Base-by-base conservation (phyloP, 2,888 invertebrate genomes). In the Polietes domitor region DNA sequence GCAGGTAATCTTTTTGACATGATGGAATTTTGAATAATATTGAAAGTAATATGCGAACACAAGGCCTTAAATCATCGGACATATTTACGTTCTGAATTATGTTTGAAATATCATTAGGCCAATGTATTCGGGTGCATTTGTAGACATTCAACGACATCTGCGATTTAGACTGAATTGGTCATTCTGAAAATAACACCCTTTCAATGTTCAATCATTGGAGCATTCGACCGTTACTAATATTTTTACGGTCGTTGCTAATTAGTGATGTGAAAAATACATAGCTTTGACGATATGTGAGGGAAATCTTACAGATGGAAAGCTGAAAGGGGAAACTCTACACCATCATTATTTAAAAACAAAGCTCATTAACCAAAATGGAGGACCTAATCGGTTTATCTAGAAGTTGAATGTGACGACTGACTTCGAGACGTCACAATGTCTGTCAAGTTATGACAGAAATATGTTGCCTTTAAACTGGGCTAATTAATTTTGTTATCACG, bases 161-260 rank as follows among this genome's bases (percentile, higher is more conserved):
- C n/a, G n/a, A n/a, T n/a, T n/a, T n/a, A 12, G 9, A 7, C 10
- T 10, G 37, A 7, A 7, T 37, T 7, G 1, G 12, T 2, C 37
- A 37, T 47, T 1, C 47, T n/a, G n/a, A 15, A 47, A 47, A 47
- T n/a, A 12, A 5, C 21, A 19, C 53, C 53, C 53, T 53, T 21
- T 53, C 5, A 2, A 1, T 21, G 5, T 7, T 3, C 53, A 21
- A 21, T 24, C 53, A 53, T 53, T 53, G 77, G 74, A 63, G 75
- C n/a, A n/a, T n/a, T n/a, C 37, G 37, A 37, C 9, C 80, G 78
- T 82, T 73, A 73, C 79, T 78, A 77, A 80, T 77, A 78, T 78
- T 63, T 86, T 86, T 86, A 70, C 85, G 86, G 86, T 86, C 85
- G 80, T 78, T 81, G 72, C 77, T 78, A 77, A 85, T 86, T 73